Evolutionary conservation across 2,888 invertebrate genomes (phyloP), one percentile per base, ranked within the genome.

Genomic region (Macaria notata): DNA sequence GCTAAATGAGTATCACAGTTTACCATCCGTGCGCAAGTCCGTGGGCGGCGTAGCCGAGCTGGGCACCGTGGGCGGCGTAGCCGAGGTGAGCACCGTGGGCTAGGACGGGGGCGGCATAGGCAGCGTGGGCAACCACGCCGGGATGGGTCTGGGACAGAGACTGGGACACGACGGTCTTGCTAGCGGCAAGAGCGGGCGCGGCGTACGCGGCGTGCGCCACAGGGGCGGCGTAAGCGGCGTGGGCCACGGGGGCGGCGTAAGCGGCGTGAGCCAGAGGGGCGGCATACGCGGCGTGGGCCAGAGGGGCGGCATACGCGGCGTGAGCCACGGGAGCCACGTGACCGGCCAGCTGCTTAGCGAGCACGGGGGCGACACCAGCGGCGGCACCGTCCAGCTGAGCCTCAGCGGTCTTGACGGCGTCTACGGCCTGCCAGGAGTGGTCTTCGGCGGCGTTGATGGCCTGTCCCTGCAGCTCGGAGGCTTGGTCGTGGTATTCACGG

Each of bases 371-470:
- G 33, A 78, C 88, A 54, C 88, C 90, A 41, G 90, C 90, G 72
- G 90, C 87, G 68, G 88, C 88, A 56, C 90, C 90, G 73, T 91
- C 90, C 50, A 87, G 64, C 66, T 86, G 84, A 66, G 90, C 90
- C 69, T 87, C 80, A 1, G 73, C 83, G 76, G 90, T 90, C 79
- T 88, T 84, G 56, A 77, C 89, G 62, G 91, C 88, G 64, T 90
- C 90, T 41, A 89, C 80, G 42, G 86, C 84, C 66, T 88, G 88
- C 88, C 91, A 91, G 29, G 87, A 86, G 81, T 90, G 85, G 73
- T 88, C 88, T 62, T 84, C 88, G 54, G 89, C 92, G 68, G 90
- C 88, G 83, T 92, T 90, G 74, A 88, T 72, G 63, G 88, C 89
- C 66, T 79, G 86, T 55, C 88, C 90, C 50, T 88, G 88, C 72